These are phyloP conservation scores for Halictus ligatus DNA, from an alignment of 2,888 invertebrate species.

Conservation along the genomic window DNA sequence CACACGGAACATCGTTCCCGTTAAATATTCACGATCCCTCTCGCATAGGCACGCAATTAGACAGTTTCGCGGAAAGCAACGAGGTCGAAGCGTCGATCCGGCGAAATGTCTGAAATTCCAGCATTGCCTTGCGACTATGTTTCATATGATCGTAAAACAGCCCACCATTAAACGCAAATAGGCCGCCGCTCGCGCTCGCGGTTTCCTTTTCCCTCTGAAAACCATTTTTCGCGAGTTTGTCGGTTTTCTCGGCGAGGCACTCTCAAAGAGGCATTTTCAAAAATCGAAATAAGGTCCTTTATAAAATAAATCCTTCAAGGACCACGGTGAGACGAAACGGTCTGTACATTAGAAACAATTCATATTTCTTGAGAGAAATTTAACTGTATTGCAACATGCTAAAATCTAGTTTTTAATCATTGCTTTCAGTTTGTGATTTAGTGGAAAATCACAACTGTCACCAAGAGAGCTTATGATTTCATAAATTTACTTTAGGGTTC, in stretches of 20 bases:
- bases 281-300: background rate
- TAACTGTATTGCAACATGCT: background rate
- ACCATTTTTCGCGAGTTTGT: conserved; percentile 59
- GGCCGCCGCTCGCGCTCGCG: conserved; percentile 68
- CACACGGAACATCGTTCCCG: conserved; percentile 42
- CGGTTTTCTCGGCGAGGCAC: conserved; percentile 54
- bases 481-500: too few species aligned
- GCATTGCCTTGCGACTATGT: conserved; percentile 68
- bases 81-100: conserved; percentile 36
- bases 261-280: background rate
- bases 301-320: background rate
- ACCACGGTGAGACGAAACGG: background rate
- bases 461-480: too few species aligned
- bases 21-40: conserved; percentile 50
- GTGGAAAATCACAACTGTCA: too few species aligned
- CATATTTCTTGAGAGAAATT: background rate
- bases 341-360: background rate
- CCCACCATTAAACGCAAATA: conserved; percentile 73
- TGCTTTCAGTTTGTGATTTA: too few species aligned
- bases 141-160: conserved; percentile 73
- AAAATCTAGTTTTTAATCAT: too few species aligned
- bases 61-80: conserved; percentile 50
- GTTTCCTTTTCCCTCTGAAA: conserved; percentile 24
- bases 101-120: conserved; percentile 70
- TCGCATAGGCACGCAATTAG: conserved; percentile 48